Conservation (phyloP, 1,140 invertebrate genomes). For the Drosophila pseudoananassae region DNA sequence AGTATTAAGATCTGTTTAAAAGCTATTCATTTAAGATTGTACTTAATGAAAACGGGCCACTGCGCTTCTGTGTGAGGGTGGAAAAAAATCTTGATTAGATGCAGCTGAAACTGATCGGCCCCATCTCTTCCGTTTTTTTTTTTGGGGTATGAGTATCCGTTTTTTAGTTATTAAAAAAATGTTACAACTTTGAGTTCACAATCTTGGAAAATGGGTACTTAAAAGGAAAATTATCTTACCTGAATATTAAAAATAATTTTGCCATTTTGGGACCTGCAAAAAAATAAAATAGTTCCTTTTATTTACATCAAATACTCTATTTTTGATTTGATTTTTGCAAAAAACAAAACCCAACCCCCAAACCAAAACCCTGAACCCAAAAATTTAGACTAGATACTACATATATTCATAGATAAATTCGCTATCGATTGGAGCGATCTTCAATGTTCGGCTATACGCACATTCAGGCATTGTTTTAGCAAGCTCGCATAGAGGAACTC, state of each 20-base stretch:
- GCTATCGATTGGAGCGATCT: conserved; percentile 35
- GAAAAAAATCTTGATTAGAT: conserved; percentile 44
- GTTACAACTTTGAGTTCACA: not conserved
- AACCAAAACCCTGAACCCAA: not conserved
- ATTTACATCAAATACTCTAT: not conserved
- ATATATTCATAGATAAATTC: conserved; percentile 19
- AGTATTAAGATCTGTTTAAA: conserved; percentile 9
- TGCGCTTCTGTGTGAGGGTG: conserved; percentile 22
- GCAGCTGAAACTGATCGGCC: conserved; percentile 24
- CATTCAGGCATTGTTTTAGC: conserved; percentile 39
- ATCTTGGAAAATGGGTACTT: not conserved
- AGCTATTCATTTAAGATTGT: conserved; percentile 23
- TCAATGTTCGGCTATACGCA: conserved; percentile 45
- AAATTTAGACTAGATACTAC: conserved; percentile 2
- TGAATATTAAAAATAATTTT: conserved; percentile 29
- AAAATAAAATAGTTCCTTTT: not conserved
- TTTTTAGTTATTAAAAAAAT: not conserved
- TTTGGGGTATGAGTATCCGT: not conserved
- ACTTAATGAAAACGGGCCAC: conserved; percentile 34
- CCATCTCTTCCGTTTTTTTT: conserved; percentile 23
- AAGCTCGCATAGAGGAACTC: conserved; percentile 40
- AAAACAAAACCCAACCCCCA: not conserved
- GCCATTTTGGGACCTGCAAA: conserved; percentile 14
- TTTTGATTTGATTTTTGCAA: not conserved
- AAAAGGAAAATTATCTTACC: conserved; percentile 7